phyloP scores from a whole-genome alignment of 2,113 vertebrate genomes.

The Coreoperca whiteheadi region DNA sequence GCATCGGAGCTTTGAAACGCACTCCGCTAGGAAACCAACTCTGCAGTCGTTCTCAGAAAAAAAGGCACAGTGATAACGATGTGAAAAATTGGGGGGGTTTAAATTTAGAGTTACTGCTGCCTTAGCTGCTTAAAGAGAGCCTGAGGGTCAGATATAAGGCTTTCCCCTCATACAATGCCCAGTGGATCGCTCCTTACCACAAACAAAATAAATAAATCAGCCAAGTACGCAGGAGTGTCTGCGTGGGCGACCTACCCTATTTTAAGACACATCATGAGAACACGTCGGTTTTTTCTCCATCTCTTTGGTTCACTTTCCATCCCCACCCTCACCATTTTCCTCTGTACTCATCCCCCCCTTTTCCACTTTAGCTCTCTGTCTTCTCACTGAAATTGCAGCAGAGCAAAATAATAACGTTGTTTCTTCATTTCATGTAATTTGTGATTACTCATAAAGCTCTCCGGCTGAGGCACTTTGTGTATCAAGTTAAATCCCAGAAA shows the following conservation, averaged over 20 bases:
- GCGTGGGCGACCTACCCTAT: slow-evolving; percentile 63
- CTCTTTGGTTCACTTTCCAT: slow-evolving; percentile 41
- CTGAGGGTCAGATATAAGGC: slow-evolving; percentile 52
- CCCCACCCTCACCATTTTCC: slow-evolving; percentile 17
- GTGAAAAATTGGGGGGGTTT: slow-evolving; percentile 41
- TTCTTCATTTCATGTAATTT: slow-evolving; percentile 24
- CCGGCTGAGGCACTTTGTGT: neutral
- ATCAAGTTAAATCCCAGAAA: slow-evolving; percentile 28
- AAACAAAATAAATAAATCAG: slow-evolving; percentile 77
- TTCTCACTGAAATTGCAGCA: neutral
- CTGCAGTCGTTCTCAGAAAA: slow-evolving; percentile 15
- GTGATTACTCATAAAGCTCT: slow-evolving; percentile 2
- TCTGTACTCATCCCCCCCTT: neutral
- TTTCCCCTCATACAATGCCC: slow-evolving; percentile 61
- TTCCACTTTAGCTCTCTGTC: slow-evolving; percentile 10
- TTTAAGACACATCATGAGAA: slow-evolving; percentile 64
- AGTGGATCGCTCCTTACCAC: slow-evolving; percentile 53
- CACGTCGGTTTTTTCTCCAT: slow-evolving; percentile 25
- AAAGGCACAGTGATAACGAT: slow-evolving; percentile 48
- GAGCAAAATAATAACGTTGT: slow-evolving; percentile 9
- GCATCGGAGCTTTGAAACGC: slow-evolving; percentile 43
- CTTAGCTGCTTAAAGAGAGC: slow-evolving; percentile 40
- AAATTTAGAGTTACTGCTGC: slow-evolving; percentile 56
- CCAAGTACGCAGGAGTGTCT: slow-evolving; percentile 59
- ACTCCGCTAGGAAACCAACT: slow-evolving; percentile 33